These are phyloP conservation scores for Poecilus cupreus DNA, from an alignment of 2,888 invertebrate species.

Conservation along the genomic window DNA sequence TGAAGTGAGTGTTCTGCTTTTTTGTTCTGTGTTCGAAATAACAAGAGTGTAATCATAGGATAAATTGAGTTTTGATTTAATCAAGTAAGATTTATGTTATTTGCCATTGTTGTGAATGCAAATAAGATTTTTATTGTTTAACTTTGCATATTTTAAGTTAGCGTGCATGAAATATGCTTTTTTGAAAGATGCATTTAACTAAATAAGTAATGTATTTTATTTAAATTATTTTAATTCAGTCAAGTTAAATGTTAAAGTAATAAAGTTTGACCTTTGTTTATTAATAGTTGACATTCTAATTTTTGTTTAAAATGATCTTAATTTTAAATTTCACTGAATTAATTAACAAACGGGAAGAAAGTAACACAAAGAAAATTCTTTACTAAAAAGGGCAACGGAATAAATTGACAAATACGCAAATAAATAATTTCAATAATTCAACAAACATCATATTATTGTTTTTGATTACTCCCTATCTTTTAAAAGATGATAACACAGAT, in stretches of 20 bases:
- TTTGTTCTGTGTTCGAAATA: neutral
- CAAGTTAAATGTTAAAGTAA: neutral
- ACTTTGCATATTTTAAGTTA: neutral
- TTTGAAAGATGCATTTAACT: neutral
- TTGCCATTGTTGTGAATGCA: neutral
- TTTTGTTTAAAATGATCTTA: neutral
- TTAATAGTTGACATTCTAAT: slow-evolving; percentile 13
- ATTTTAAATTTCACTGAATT: slow-evolving; percentile 25
- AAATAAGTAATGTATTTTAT: no score
- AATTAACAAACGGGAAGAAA: neutral
- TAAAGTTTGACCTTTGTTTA: slow-evolving; percentile 24
- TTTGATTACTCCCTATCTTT: neutral
- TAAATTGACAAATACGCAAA: neutral
- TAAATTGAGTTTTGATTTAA: neutral
- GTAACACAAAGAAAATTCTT: no score
- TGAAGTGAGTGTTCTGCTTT: slow-evolving; percentile 43
- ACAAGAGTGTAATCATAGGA: slow-evolving; percentile 1
- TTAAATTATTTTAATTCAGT: no score
- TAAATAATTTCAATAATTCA: neutral
- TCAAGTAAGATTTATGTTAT: slow-evolving; percentile 1
- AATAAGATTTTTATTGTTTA: neutral
- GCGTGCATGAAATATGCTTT: neutral
- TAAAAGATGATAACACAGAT: neutral
- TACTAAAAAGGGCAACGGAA: neutral
- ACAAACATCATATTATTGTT: neutral